Evolutionary conservation across 1,140 invertebrate genomes (phyloP).

Genomic region (Eumaeus atala): DNA sequence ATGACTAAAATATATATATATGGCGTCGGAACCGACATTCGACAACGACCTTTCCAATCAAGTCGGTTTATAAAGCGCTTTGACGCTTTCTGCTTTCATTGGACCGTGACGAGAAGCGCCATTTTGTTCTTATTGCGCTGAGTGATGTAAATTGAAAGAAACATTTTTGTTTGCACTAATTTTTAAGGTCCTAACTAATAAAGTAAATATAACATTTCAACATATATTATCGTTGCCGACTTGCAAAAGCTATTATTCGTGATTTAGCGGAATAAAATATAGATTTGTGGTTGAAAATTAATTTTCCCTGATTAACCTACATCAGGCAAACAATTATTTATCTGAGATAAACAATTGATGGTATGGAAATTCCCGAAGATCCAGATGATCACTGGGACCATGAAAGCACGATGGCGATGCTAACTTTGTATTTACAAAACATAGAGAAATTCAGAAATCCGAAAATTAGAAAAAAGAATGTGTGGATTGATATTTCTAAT

Average conservation of each 20-base stretch:
- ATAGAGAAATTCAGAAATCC: conserved; percentile 60
- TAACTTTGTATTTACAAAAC: conserved; percentile 57
- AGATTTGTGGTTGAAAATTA: too few species aligned
- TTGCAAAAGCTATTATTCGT: background rate
- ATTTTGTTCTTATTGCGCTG: conserved; percentile 61
- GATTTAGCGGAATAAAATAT: too few species aligned
- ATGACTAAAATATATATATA: too few species aligned
- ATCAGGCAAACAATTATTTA: too few species aligned
- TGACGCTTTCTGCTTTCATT: conserved; percentile 33
- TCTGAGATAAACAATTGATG: conserved; percentile 23
- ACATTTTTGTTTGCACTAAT: conserved; percentile 33
- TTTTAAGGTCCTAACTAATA: conserved; percentile 11
- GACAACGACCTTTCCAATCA: conserved; percentile 22
- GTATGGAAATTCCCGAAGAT: conserved; percentile 46
- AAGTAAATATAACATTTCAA: background rate
- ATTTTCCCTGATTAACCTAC: too few species aligned
- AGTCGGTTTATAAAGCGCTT: conserved; percentile 64
- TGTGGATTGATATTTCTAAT: conserved; percentile 55
- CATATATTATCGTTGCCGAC: background rate
- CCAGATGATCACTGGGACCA: conserved; percentile 59
- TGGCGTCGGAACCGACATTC: background rate
- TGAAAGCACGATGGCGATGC: conserved; percentile 41
- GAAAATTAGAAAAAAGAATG: conserved; percentile 64
- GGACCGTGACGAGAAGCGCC: conserved; percentile 47
- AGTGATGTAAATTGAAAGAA: conserved; percentile 48